Evolutionary conservation across 2,113 vertebrate genomes (phyloP).

Genomic region (Nesoenas mayeri): DNA sequence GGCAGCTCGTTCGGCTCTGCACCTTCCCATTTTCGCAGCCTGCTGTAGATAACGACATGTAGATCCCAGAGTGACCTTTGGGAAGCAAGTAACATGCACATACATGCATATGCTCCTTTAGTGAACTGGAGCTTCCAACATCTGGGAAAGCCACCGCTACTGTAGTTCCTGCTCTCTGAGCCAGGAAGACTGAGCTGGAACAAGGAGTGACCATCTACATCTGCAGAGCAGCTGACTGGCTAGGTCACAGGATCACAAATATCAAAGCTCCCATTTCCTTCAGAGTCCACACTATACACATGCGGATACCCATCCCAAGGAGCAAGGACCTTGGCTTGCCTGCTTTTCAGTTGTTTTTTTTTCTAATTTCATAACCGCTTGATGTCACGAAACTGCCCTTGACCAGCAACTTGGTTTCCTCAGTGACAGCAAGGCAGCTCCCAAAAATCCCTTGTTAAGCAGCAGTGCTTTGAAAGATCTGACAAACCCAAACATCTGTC

Average conservation of each 20-base stretch:
- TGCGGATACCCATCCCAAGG: neutral
- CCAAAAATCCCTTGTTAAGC: neutral
- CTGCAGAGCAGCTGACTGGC: neutral
- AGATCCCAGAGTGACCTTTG: neutral
- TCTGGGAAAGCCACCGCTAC: neutral
- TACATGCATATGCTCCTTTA: neutral
- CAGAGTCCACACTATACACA: neutral
- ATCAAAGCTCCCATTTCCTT: neutral
- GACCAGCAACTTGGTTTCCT: constrained; percentile 26
- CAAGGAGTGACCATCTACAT: neutral
- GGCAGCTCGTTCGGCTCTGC: neutral
- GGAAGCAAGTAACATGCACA: neutral
- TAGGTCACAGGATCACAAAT: neutral
- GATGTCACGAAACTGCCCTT: neutral
- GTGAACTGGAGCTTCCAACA: neutral
- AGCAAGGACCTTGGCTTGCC: neutral
- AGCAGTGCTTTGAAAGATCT: neutral
- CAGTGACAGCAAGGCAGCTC: neutral
- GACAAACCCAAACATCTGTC: neutral
- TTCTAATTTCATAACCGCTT: neutral
- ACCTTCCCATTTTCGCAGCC: neutral
- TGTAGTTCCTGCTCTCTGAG: neutral
- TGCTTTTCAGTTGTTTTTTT: neutral
- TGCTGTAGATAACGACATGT: neutral
- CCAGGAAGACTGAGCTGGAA: neutral